These are phyloP conservation scores for Pyrgus malvae DNA, from an alignment of 2,888 invertebrate genomes.

Conservation along the genomic window DNA sequence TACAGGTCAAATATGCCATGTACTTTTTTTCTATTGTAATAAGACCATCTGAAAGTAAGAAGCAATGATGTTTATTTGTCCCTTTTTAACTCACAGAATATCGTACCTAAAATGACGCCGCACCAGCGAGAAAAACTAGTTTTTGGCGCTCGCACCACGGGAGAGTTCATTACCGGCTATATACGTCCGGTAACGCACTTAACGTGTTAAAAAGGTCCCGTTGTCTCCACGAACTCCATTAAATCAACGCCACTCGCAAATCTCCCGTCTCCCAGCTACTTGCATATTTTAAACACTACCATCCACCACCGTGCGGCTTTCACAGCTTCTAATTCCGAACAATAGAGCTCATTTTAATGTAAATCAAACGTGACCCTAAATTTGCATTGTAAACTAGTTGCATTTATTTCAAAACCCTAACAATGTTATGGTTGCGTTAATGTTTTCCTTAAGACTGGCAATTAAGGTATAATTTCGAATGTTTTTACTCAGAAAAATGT, in stretches of 20 bases:
- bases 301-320: conserved; percentile 23
- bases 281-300: conserved; percentile 51
- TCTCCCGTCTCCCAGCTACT: conserved; percentile 47
- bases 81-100: no score
- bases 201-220: conserved; percentile 32
- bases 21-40: no score
- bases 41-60: no score
- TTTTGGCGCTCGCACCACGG: no score
- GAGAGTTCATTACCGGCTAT: no score
- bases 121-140: no score
- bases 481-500: conserved; percentile 9
- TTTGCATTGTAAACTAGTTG: conserved; percentile 65
- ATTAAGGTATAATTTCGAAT: conserved; percentile 40
- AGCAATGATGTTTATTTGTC: no score
- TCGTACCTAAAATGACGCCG: no score
- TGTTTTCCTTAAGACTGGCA: conserved; percentile 28
- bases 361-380: conserved; percentile 40
- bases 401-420: conserved; percentile 59
- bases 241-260: conserved; percentile 57
- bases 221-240: conserved; percentile 46
- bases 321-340: conserved; percentile 37
- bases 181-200: no score
- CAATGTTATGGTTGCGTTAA: conserved; percentile 37
- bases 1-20: no score
- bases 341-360: conserved; percentile 46